These are phyloP conservation scores for Fulica atra DNA, from an alignment of 2,113 vertebrate genomes.

Conservation along the genomic window DNA sequence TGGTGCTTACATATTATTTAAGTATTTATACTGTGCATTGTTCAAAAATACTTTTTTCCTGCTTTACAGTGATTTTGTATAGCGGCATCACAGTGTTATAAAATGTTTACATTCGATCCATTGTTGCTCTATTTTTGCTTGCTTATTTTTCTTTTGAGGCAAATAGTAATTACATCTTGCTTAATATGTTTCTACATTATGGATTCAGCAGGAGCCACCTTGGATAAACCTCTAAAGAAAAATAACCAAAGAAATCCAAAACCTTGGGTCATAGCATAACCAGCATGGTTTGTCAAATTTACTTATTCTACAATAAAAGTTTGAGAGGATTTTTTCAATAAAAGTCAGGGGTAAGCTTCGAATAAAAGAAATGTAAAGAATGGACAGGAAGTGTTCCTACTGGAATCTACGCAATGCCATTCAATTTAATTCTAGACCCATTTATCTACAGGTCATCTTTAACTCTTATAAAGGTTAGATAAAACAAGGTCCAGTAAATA, in stretches of 20 bases:
- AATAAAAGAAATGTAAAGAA: accelerated
- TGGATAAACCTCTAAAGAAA: neutral
- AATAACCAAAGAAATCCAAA: neutral
- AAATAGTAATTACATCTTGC: neutral
- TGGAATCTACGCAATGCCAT: accelerated
- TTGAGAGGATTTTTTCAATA: neutral
- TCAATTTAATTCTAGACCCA: neutral
- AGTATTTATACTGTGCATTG: neutral
- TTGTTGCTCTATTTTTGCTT: neutral
- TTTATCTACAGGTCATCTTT: neutral
- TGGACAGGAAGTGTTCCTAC: accelerated
- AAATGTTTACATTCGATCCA: neutral
- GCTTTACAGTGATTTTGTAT: too few species aligned
- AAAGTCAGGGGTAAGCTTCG: neutral
- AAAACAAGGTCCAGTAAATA: neutral
- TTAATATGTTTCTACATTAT: neutral
- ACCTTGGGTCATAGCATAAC: neutral
- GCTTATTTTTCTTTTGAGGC: neutral
- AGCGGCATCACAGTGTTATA: neutral
- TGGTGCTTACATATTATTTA: neutral
- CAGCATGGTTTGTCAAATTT: accelerated
- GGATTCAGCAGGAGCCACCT: neutral
- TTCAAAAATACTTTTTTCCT: neutral
- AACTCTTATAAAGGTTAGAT: neutral
- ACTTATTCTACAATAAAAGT: neutral